Conservation (phyloP, 2,797 vertebrate species). For the Catamblyrhynchus diadema region DNA sequence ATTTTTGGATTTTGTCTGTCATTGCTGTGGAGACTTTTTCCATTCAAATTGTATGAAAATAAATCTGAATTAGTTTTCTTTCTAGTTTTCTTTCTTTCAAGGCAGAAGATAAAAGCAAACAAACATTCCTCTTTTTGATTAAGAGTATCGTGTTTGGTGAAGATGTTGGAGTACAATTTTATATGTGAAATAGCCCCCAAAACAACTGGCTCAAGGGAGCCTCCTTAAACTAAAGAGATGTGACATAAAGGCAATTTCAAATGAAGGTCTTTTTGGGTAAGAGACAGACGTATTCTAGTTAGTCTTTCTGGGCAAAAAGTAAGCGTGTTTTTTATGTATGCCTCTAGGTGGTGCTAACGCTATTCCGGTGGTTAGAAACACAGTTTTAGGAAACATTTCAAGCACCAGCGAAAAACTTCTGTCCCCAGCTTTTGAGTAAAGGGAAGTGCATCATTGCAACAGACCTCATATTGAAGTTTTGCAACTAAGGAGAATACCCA, state of each 20-base stretch:
- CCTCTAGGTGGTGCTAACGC: slow-evolving; percentile 60
- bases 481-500: not conserved
- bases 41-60: not conserved
- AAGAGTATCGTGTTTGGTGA: not conserved
- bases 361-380: not conserved
- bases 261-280: not conserved
- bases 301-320: not conserved
- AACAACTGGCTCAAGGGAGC: not conserved
- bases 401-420: not conserved
- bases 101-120: not conserved
- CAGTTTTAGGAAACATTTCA: not conserved
- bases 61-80: not conserved
- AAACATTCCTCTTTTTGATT: not conserved
- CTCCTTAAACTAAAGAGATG: not conserved
- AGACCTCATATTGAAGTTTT: not conserved
- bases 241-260: not conserved
- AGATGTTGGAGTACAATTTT: not conserved
- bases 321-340: not conserved
- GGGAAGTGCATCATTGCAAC: not conserved
- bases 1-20: not conserved
- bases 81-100: not conserved
- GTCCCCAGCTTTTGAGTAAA: not conserved
- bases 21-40: not conserved
- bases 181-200: not conserved
- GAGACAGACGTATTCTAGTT: not conserved